Base-by-base conservation (phyloP, 2,888 invertebrate species). In the Dynastes grantii region DNA sequence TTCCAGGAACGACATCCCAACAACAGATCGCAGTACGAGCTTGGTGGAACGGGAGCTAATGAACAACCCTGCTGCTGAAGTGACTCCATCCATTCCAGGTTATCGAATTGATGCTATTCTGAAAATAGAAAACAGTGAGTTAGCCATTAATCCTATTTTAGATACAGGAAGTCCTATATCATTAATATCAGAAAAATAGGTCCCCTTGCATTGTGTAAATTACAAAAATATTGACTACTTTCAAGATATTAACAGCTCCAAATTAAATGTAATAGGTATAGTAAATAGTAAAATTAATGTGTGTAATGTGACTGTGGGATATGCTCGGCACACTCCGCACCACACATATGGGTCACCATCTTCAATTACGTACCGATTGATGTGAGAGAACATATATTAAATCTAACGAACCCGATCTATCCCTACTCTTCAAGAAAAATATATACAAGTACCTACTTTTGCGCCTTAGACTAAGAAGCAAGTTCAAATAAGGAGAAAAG, bases 131-230 rank as follows among this genome's bases (percentile, higher is more conserved):
- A 37, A 27, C 2, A 6, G 37, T 22, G 32, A 45, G 55, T 6
- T 37, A 61, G 6, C 37, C 8, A 32, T 75, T 9, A 75, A 29
- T 29, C 58, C 75, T 2, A 45, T 61, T 22, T 55, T 75, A 40
- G 75, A 75, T 37, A 75, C 61, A 32, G 61, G 61, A 2, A 75
- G 75, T 58, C 37, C 45, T 3, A 75, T 75, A 61, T 75, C 63
- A n/a, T 37, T 75, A n/a, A 58, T 75, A 40, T 61, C 40, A 6
- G 75, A 75, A 37, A 9, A n/a, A 40, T n/a, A 40, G 8, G 6
- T 63, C 4, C 75, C 75, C 11, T 63, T 22, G 13, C 27, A 63
- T 63, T 63, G 63, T 29, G 11, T 61, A 75, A 75, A 37, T 61
- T 22, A 61, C 4, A 27, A 70, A 29, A 22, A 29, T 27, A 49